A percentile compares a stretch with the other conserved stretches of the same genome.
These are phyloP conservation scores for Pardosa pseudoannulata DNA, from an alignment of 2,888 invertebrate species.

Conservation along the genomic window DNA sequence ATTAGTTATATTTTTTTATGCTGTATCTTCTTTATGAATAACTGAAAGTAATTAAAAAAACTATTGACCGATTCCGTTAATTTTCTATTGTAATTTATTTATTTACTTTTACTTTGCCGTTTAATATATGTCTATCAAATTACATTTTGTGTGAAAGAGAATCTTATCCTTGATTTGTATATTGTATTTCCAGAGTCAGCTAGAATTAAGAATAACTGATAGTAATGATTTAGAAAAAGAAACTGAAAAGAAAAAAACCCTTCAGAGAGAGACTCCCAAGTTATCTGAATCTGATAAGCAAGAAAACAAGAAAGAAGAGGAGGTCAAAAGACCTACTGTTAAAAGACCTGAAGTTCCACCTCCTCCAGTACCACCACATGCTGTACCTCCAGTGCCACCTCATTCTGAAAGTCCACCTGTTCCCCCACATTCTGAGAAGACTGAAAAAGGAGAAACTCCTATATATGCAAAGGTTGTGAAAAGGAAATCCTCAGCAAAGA, in stretches of 20 bases:
- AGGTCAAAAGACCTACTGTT: conserved; percentile 32
- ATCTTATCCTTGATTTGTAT: too few species aligned
- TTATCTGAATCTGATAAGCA: conserved; percentile 14
- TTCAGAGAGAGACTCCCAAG: conserved; percentile 15
- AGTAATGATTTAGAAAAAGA: conserved; percentile 10
- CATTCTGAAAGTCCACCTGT: conserved; percentile 17
- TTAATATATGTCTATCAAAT: too few species aligned
- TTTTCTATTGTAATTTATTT: too few species aligned
- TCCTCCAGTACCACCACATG: conserved; percentile 58
- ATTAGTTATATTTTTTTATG: too few species aligned
- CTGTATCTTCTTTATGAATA: too few species aligned
- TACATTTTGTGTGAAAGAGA: too few species aligned
- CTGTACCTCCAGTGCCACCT: conserved; percentile 25
- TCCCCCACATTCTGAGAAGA: not conserved
- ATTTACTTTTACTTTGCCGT: too few species aligned
- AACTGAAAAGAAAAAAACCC: conserved; percentile 17
- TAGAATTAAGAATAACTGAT: conserved; percentile 48
- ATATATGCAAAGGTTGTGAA: conserved; percentile 69
- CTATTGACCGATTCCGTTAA: too few species aligned
- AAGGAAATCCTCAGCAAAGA: conserved; percentile 50
- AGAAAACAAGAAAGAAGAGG: conserved; percentile 63
- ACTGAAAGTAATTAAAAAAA: too few species aligned
- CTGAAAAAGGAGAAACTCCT: conserved; percentile 34
- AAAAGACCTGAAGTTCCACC: conserved; percentile 66
- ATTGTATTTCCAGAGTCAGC: conserved; percentile 62